phyloP scores from a whole-genome alignment of 2,797 vertebrate species.

The Enteromius fasciolatus region DNA sequence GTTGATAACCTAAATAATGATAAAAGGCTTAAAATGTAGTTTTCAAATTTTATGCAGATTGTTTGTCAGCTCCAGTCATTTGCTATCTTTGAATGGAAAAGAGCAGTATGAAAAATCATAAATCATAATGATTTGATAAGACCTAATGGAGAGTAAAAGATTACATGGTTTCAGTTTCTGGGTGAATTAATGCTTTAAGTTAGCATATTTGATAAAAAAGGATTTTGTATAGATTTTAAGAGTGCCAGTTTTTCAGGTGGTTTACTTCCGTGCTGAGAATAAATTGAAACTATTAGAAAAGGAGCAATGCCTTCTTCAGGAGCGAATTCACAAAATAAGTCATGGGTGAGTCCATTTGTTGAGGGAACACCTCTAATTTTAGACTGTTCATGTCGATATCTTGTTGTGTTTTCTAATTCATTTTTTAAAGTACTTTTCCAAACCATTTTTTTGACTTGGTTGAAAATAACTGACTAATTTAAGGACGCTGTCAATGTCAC shows the following conservation, averaged over 20 bases:
- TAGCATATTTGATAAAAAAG: background rate
- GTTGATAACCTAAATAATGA: background rate
- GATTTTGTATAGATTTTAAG: constrained; percentile 22
- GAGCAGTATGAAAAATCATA: background rate
- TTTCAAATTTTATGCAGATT: background rate
- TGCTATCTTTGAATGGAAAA: background rate
- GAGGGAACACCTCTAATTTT: background rate
- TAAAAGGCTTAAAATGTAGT: background rate
- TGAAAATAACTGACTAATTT: background rate
- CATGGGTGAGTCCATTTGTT: constrained; percentile 50
- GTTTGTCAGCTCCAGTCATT: background rate
- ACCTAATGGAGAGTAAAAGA: background rate
- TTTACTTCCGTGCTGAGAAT: constrained; percentile 66
- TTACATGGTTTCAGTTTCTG: background rate
- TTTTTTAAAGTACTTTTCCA: background rate
- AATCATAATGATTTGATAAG: no score
- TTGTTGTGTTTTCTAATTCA: background rate
- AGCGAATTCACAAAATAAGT: constrained; percentile 65
- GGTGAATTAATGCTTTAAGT: constrained; percentile 10
- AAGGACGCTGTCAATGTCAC: background rate
- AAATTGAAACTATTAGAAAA: constrained; percentile 71
- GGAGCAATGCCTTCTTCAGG: constrained; percentile 71
- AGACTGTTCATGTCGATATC: background rate
- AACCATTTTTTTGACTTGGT: background rate
- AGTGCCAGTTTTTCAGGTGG: constrained; percentile 57